Evolutionary conservation across 2,113 vertebrate genomes (phyloP), one percentile per base, ranked within the genome.

Genomic region (Tachysurus vachellii): DNA sequence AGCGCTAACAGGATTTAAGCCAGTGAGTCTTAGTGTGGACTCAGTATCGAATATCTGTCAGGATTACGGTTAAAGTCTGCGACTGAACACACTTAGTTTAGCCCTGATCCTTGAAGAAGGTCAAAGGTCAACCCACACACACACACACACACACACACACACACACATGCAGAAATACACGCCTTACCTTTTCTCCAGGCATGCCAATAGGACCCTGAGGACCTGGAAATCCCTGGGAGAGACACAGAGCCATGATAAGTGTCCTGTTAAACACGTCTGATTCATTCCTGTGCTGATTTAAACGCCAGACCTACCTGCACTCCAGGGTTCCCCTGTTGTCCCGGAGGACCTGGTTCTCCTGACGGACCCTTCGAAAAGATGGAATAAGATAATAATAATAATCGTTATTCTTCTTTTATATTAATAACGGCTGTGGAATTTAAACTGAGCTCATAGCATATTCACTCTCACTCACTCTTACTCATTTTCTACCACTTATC

Each of bases 261-360:
- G 21, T 61, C 11, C 79, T 11, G 21, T 14, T 81, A 81, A 59
- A 44, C 12, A 56, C 16, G 17, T 21, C 50, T 4, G 31, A 10
- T 23, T 36, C n/a, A 85, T 76, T 66, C 79, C 47, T 23, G 82
- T 47, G 23, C 44, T 79, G 83, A 13, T 83, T 82, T 62, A 68
- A 17, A 42, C 26, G 0, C 42, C 47, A 14, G 2, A 80, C 28
- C 42, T 83, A 99, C 97, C 95, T 98, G 97, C 1, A 92, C 89
- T 50, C 97, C 97, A 0, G 97, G 97, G 88, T 96, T 97, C 71
- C 97, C 97, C 88, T 98, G 97, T 88, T 99, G 97, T 79, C 97
- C 97, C 0, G 95, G 93, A 13, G 97, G 95, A 0, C 97, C 97
- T 0, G 95, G 90, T 59, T 98, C 97, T 92, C 97, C 97, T 2